A percentile compares a stretch with the other conserved stretches of the same genome.
These are phyloP conservation scores for Caenorhabditis sp. DNA, from an alignment of 2,888 invertebrate species.

Conservation along the genomic window DNA sequence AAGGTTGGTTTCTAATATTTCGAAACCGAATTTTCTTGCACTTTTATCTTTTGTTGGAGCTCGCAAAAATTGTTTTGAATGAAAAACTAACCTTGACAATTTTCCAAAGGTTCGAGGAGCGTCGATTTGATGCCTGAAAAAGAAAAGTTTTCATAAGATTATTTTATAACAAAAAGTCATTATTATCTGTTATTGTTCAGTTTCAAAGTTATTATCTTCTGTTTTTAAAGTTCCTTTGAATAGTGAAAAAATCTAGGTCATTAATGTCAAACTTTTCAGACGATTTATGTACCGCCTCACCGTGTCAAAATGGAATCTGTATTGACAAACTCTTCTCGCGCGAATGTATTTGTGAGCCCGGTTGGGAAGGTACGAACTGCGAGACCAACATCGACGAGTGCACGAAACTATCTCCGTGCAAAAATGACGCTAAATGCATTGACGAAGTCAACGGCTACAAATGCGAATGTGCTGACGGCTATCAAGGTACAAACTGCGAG, in stretches of 20 bases:
- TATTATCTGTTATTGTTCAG: too few relatives aligned
- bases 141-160: too few relatives aligned
- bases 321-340: conserved; percentile 86
- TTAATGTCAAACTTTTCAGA: conserved; percentile 72
- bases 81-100: too few relatives aligned
- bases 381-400: conserved; percentile 82
- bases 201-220: too few relatives aligned
- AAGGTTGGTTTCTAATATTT: conserved; percentile 75
- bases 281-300: conserved; percentile 86
- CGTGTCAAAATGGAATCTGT: conserved; percentile 81
- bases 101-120: too few relatives aligned
- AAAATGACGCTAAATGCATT: conserved; percentile 89
- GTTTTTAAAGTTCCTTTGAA: too few relatives aligned
- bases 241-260: too few relatives aligned
- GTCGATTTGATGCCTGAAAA: too few relatives aligned
- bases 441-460: conserved; percentile 79
- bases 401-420: conserved; percentile 83
- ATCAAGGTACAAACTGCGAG: conserved; percentile 85
- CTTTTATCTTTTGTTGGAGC: too few relatives aligned
- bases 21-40: not conserved
- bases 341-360: conserved; percentile 59
- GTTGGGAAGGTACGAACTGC: conserved; percentile 56
- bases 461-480: conserved; percentile 91
- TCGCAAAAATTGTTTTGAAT: not conserved
- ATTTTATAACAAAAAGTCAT: too few relatives aligned